phyloP scores from a whole-genome alignment of 2,113 vertebrate genomes.

The Callionymus lyra region DNA sequence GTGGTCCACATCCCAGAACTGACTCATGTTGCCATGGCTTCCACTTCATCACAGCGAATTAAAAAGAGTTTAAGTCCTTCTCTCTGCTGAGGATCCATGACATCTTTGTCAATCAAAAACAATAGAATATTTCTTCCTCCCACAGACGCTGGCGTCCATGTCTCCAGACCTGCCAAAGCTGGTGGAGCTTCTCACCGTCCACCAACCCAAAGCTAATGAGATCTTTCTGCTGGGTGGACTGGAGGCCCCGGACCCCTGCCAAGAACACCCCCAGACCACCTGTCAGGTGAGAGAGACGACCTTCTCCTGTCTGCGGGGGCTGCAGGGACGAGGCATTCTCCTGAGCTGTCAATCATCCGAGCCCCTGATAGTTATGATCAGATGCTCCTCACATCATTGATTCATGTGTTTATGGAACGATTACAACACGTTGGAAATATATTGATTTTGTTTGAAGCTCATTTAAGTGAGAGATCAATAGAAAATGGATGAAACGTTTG shows the following conservation, averaged over 20 bases:
- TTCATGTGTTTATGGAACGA: too few relatives aligned
- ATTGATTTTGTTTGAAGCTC: too few relatives aligned
- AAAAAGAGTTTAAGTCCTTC: constrained; percentile 33
- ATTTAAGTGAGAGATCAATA: too few relatives aligned
- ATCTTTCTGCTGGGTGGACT: constrained; percentile 84
- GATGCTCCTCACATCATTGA: too few relatives aligned
- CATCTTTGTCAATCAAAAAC: constrained; percentile 22
- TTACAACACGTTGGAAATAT: too few relatives aligned
- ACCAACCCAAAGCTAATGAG: constrained; percentile 90
- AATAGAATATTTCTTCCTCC: constrained; percentile 18
- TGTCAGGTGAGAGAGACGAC: constrained; percentile 69
- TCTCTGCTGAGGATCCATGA: constrained; percentile 21
- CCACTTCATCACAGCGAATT: constrained; percentile 36
- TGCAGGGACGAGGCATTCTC: not conserved
- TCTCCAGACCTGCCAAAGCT: constrained; percentile 87
- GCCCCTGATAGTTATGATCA: too few relatives aligned
- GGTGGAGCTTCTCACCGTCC: constrained; percentile 78
- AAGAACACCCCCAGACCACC: constrained; percentile 59
- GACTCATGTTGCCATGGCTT: constrained; percentile 44
- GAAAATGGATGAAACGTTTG: too few relatives aligned
- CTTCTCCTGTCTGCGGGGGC: constrained; percentile 5
- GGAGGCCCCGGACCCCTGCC: constrained; percentile 68
- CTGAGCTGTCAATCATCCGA: too few relatives aligned
- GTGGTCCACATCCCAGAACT: constrained; percentile 1
- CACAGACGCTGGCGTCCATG: constrained; percentile 78